Evolutionary conservation across 2,888 invertebrate genomes (phyloP), one percentile per base, ranked within the genome.

Genomic region (Sympetrum striolatum): DNA sequence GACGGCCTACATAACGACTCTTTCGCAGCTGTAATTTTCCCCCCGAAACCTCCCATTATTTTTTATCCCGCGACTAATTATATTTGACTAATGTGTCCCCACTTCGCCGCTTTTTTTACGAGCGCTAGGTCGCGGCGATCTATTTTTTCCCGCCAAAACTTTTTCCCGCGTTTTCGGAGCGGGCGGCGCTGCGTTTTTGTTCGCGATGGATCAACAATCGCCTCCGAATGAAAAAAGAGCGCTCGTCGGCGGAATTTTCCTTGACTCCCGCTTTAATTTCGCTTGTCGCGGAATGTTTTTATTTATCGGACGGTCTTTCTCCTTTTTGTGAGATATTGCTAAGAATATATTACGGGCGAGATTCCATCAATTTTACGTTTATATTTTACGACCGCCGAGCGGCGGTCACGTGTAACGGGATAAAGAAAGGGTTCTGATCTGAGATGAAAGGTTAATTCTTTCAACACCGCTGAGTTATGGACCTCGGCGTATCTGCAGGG

Each of bases 71-170:
- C 73, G n/a, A 37, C 86, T 86, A 86, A 86, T 86, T 86, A 86
- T 86, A 86, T 86, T 86, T 86, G 86, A 86, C 86, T 86, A 86
- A 86, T 86, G 86, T 37, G 86, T 86, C 60, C 60, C 86, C 37
- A n/a, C 53, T 31, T 31, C 18, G 44, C 6, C 6, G 44, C 10
- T 58, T 86, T 53, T 53, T 58, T 39, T 37, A 31, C 15, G 22
- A 31, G 35, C 82, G 14, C 53, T 18, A 25, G 18, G 25, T 31
- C 81, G 5, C 48, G 12, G 35, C 18, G 35, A 12, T n/a, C 18
- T 31, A 44, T 25, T 81, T 18, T n/a, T 81, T 25, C 44, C 53
- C 22, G 37, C 58, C 31, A 3, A 31, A 73, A 73, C 31, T 73
- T 73, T 73, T 8, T 31, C 31, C 15, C 31, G 73, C 31, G 6